phyloP scores from a whole-genome alignment of 2,113 vertebrate species.

The chimpanzee (Pan troglodytes) region NHGRI_mPanTro3-v2.1_pri NC_072421.2:17284001-17284500 shows the following conservation, averaged over 20 bases:
- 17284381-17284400: background rate
- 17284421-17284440: background rate
- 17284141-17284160: background rate
- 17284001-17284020: background rate
- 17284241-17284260: background rate
- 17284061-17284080: background rate
- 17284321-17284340: background rate
- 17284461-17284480: background rate
- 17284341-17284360: background rate
- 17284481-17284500: background rate
- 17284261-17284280: background rate
- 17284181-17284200: background rate
- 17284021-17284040: background rate
- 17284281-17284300: background rate
- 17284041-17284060: background rate
- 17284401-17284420: background rate
- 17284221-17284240: background rate
- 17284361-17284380: background rate
- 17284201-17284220: background rate
- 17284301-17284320: background rate
- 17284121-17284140: background rate
- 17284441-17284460: background rate
- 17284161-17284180: background rate
- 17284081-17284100: background rate
- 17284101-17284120: background rate